These are phyloP conservation scores for Rosalia funebris DNA, from an alignment of 2,888 invertebrate genomes.

Conservation along the genomic window DNA sequence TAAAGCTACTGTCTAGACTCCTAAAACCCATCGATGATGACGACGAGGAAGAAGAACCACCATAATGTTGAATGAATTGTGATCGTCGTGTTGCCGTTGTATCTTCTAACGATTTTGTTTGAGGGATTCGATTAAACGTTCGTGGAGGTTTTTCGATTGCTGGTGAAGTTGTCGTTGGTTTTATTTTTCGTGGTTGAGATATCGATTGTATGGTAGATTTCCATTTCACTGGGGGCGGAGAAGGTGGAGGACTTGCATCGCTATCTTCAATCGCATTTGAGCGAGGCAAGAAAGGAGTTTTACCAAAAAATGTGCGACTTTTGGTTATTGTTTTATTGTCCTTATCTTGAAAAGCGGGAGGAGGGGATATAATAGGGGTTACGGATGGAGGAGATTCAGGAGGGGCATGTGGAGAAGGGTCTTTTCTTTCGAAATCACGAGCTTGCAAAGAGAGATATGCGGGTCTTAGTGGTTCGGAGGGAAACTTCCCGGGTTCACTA, in stretches of 20 bases:
- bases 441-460: slow-evolving; percentile 58
- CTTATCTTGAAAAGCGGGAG: slow-evolving; percentile 75
- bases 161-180: slow-evolving; percentile 40
- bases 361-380: slow-evolving; percentile 76
- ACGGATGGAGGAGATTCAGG: slow-evolving; percentile 71
- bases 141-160: slow-evolving; percentile 43
- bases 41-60: slow-evolving; percentile 68
- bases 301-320: slow-evolving; percentile 62
- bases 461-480: slow-evolving; percentile 50
- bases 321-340: slow-evolving; percentile 47
- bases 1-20: slow-evolving; percentile 70
- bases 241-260: slow-evolving; percentile 67
- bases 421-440: slow-evolving; percentile 58
- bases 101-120: slow-evolving; percentile 69
- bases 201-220: slow-evolving; percentile 51
- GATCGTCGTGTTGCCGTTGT: slow-evolving; percentile 67
- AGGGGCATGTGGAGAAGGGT: slow-evolving; percentile 61
- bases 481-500: slow-evolving; percentile 56
- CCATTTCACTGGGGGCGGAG: slow-evolving; percentile 62
- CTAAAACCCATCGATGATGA: slow-evolving; percentile 72
- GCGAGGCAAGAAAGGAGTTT: slow-evolving; percentile 66
- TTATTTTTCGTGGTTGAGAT: slow-evolving; percentile 49
- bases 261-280: slow-evolving; percentile 68
- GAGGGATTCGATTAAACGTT: slow-evolving; percentile 60
- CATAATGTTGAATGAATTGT: slow-evolving; percentile 68